Evolutionary conservation across 1,140 invertebrate species (phyloP).

Genomic region (Nilaparvata lugens): DNA sequence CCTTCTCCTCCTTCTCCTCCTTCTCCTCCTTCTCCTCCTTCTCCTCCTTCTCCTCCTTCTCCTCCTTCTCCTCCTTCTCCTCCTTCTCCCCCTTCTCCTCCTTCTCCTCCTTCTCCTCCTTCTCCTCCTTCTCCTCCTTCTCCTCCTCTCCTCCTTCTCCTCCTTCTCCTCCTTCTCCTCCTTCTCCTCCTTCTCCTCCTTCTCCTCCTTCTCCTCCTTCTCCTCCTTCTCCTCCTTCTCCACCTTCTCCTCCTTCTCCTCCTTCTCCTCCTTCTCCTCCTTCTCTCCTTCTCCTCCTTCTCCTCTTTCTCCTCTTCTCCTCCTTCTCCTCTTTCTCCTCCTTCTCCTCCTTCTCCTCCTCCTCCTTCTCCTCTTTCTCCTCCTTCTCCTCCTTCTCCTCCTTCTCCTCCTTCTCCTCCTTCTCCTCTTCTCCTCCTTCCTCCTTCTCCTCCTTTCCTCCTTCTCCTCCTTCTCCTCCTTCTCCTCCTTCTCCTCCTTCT

Average conservation of each 20-base stretch:
- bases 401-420: background rate
- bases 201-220: conserved; percentile 1
- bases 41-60: background rate
- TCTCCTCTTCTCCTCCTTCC: background rate
- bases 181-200: background rate
- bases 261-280: background rate
- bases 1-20: too few relatives aligned
- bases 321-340: background rate
- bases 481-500: conserved; percentile 3
- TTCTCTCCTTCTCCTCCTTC: background rate
- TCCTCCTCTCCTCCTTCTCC: background rate
- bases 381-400: background rate
- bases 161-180: conserved; percentile 2
- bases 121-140: background rate
- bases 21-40: background rate
- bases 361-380: too few relatives aligned
- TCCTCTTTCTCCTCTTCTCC: background rate
- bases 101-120: background rate
- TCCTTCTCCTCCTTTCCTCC: conserved; percentile 2
- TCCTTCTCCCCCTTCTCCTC: background rate
- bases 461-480: conserved; percentile 9
- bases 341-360: background rate
- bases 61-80: background rate
- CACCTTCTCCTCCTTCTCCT: conserved; percentile 1
- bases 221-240: too few relatives aligned